phyloP scores from a whole-genome alignment of 2,888 invertebrate genomes.

The Hirtodrosophila alboralis region DNA sequence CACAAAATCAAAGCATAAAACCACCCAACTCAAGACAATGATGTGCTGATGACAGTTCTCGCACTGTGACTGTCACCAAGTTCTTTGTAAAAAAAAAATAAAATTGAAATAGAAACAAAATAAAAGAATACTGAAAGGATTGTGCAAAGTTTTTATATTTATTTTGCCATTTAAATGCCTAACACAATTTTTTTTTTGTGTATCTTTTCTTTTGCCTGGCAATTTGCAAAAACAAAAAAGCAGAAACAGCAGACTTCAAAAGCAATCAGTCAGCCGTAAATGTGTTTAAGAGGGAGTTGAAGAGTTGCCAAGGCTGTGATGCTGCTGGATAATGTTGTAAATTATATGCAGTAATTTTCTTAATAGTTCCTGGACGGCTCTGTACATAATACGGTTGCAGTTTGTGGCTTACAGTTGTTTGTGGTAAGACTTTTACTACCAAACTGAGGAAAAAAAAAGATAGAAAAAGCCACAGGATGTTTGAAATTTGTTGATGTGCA shows the following conservation, averaged over 20 bases:
- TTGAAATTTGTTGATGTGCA: constrained; percentile 6
- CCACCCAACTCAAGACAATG: constrained; percentile 59
- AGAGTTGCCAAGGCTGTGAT: constrained; percentile 5
- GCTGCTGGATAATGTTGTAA: constrained; percentile 34
- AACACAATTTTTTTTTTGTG: constrained; percentile 15
- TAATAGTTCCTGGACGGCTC: constrained; percentile 56
- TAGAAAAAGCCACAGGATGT: constrained; percentile 19
- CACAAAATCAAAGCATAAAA: constrained; percentile 72
- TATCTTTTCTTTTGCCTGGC: constrained; percentile 4
- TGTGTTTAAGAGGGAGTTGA: constrained; percentile 12
- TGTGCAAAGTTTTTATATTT: constrained; percentile 59
- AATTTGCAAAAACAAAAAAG: constrained; percentile 8
- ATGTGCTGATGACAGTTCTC: constrained; percentile 58
- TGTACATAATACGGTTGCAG: constrained; percentile 9
- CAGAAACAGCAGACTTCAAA: constrained; percentile 44
- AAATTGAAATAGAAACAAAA: constrained; percentile 9
- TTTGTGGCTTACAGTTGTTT: constrained; percentile 31
- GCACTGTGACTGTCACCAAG: constrained; percentile 48
- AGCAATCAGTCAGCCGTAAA: constrained; percentile 40
- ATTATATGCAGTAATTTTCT: constrained; percentile 67
- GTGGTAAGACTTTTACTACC: constrained; percentile 31
- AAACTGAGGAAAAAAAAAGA: constrained; percentile 1
- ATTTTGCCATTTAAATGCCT: constrained; percentile 63
- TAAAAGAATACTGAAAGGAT: constrained; percentile 58
- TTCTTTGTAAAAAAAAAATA: constrained; percentile 6